phyloP scores from a whole-genome alignment of 2,888 invertebrate species.

The Tetranychus piercei region DNA sequence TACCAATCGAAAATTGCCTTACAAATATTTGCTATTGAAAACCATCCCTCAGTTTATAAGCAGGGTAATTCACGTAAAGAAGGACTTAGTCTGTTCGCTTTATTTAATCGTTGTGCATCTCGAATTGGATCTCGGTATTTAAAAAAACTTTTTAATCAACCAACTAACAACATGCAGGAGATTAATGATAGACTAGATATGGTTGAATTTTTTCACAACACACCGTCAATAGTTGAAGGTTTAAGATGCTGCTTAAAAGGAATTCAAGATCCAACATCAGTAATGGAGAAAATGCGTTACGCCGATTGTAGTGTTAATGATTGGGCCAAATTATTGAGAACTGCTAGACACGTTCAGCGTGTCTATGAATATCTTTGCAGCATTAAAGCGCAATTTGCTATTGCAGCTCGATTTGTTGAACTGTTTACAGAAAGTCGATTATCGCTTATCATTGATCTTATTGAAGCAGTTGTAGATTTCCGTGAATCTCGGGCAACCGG shows the following conservation, averaged over 20 bases:
- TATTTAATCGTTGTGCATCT: constrained; percentile 4
- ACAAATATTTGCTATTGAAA: constrained; percentile 1
- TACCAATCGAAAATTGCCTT: not conserved
- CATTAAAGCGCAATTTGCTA: not conserved
- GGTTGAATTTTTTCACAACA: constrained; percentile 7
- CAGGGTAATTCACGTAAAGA: constrained; percentile 5
- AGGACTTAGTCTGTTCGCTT: not conserved
- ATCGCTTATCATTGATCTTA: not conserved
- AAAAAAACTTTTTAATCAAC: not conserved
- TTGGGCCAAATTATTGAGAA: not conserved
- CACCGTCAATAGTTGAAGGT: not conserved
- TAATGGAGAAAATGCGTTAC: not conserved
- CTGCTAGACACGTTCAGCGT: not conserved
- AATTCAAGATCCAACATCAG: not conserved
- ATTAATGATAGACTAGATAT: constrained; percentile 9
- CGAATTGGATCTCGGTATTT: constrained; percentile 2
- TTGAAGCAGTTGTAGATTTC: not conserved
- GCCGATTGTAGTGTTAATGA: not conserved
- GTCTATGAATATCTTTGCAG: not conserved
- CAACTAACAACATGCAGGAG: not conserved
- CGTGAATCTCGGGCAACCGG: not conserved
- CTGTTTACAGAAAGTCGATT: not conserved
- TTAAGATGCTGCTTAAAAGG: not conserved
- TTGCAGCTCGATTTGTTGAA: not conserved
- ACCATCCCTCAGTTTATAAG: constrained; percentile 12